Base-by-base conservation (phyloP, 1,140 invertebrate species). In the Drosophila albomicans region DNA sequence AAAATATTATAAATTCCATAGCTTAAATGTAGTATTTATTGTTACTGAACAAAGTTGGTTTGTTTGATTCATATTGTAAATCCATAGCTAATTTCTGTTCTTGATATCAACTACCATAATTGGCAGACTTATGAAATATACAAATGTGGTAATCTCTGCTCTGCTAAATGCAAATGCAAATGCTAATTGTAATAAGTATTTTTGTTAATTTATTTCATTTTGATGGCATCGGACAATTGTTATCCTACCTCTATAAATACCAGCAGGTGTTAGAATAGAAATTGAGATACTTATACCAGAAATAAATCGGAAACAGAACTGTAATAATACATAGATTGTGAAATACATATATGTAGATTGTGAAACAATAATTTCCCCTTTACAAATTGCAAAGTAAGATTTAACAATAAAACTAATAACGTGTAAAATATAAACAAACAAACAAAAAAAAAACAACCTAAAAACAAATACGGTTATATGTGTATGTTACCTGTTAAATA, bases 211-310 rank as follows among this genome's bases (percentile, higher is more conserved):
- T 46, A 54, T 57, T 69, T 68, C 58, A 72, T 75, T 81, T 76
- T 64, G 69, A 72, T 63, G 81, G 86, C 82, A 86, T 86, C 62
- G 78, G 82, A 86, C 82, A 87, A 86, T 86, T 88, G 80, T 88
- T 82, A 86, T 86, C 84, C 82, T 86, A 86, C 82, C 82, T 86
- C 82, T 86, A 73, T 81, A 67, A 79, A 88, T 88, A 82, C 79
- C 84, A 79, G 48, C 65, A 86, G 78, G 84, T 86, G 79, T 88
- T 82, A 73, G 49, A 16, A 69, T 71, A 69, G 49, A 74, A 75
- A 76, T 51, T 49, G 65, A 79, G 63, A 72, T 75, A 77, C 52
- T 68, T 81, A 85, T 69, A 87, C 57, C 71, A 70, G 65, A 75
- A 67, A 74, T 63, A 72, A 71, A 72, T 62, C 52, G n/a, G 32